phyloP scores from a whole-genome alignment of 35 echinoderm and acorn worm species.

The Diadema setosum region DNA sequence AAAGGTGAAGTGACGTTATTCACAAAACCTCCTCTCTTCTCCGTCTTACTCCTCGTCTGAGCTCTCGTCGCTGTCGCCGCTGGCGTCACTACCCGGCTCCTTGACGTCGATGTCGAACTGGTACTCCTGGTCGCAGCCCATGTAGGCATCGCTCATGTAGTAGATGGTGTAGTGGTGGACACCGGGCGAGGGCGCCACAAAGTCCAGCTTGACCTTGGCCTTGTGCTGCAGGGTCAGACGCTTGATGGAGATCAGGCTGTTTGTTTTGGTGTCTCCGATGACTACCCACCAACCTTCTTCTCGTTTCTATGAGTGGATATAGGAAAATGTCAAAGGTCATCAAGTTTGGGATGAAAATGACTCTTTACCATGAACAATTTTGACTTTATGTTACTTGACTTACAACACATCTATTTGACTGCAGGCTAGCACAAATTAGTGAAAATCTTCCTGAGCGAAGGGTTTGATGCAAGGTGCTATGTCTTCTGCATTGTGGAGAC shows the following conservation, averaged over 20 bases:
- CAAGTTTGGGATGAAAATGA: too few relatives aligned
- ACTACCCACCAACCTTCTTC: constrained; percentile 99
- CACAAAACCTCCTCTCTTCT: not conserved
- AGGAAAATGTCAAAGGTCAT: not conserved
- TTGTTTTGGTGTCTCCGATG: constrained; percentile 98
- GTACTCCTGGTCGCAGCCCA: constrained; percentile 99
- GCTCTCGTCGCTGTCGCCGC: constrained; percentile 74
- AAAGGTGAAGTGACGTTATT: not conserved
- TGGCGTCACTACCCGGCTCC: constrained; percentile 67
- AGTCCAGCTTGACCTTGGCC: constrained; percentile 99
- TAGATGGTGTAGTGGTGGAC: constrained; percentile 94
- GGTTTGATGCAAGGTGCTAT: too few relatives aligned
- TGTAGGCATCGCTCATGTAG: constrained; percentile 99
- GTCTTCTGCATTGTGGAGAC: too few relatives aligned
- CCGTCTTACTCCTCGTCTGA: constrained; percentile 84
- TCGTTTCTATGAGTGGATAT: constrained; percentile 57
- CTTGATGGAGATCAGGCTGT: constrained; percentile 99
- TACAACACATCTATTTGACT: too few relatives aligned
- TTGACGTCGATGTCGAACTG: constrained; percentile 84
- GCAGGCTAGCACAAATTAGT: too few relatives aligned
- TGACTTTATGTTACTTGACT: too few relatives aligned
- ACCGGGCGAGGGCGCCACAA: constrained; percentile 88
- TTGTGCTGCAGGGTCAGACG: constrained; percentile 95
- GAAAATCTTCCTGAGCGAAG: too few relatives aligned
- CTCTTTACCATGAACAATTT: too few relatives aligned